Percentiles rank a stretch among this genome's conserved stretches.
Evolutionary conservation across 2,888 invertebrate species (phyloP).

Genomic region (Lepeophtheirus nordmannii): DNA sequence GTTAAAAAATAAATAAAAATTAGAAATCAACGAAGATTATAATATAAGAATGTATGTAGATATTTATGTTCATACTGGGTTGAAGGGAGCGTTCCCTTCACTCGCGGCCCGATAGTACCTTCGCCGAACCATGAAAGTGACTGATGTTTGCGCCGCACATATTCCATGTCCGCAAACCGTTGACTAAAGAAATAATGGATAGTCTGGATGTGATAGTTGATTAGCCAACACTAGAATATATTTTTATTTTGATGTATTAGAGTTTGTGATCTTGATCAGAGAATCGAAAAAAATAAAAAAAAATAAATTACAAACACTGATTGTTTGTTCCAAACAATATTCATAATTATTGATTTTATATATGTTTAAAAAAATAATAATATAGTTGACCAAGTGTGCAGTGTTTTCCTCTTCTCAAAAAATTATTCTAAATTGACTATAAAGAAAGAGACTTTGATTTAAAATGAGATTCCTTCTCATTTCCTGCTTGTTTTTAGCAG

Average conservation of each 20-base stretch:
- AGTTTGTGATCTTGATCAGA: background rate
- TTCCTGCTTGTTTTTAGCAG: background rate
- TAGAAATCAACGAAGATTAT: too few species aligned
- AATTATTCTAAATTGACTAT: background rate
- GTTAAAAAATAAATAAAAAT: too few species aligned
- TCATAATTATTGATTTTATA: too few species aligned
- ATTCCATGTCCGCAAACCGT: slow-evolving; percentile 1
- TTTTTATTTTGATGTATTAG: too few species aligned
- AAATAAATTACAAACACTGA: background rate
- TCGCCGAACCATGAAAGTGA: slow-evolving; percentile 2
- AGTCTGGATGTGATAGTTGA: too few species aligned
- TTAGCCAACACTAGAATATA: too few species aligned
- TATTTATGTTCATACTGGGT: too few species aligned
- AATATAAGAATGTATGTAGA: too few species aligned
- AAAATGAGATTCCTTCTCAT: background rate
- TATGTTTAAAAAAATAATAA: too few species aligned
- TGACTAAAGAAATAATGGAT: background rate
- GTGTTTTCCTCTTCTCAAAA: background rate
- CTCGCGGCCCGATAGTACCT: background rate
- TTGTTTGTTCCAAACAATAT: background rate
- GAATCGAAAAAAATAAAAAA: background rate
- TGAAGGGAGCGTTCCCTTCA: too few species aligned
- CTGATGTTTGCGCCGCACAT: background rate
- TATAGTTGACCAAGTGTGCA: too few species aligned
- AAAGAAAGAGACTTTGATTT: background rate